These are phyloP conservation scores for Leptinotarsa undecemlineata DNA, from an alignment of 1,140 invertebrate genomes.

Conservation along the genomic window DNA sequence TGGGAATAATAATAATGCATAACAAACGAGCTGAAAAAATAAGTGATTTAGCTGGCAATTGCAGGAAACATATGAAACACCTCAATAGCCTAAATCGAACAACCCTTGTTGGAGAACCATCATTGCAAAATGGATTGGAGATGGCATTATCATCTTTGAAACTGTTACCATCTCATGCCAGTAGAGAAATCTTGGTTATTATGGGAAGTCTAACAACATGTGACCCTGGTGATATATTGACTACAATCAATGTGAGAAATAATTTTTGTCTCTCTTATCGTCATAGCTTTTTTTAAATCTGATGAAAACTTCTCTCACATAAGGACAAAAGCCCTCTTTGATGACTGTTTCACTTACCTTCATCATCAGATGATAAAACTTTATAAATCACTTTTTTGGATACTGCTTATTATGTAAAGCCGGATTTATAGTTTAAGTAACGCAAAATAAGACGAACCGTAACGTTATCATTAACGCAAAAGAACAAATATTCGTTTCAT, in stretches of 20 bases:
- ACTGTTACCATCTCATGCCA: conserved; percentile 90
- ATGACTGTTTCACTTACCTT: too few relatives aligned
- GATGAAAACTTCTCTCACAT: too few relatives aligned
- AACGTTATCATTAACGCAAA: too few relatives aligned
- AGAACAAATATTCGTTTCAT: too few relatives aligned
- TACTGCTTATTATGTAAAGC: too few relatives aligned
- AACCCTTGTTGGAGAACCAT: conserved; percentile 81
- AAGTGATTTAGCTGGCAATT: conserved; percentile 85
- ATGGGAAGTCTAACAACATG: conserved; percentile 94
- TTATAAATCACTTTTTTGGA: too few relatives aligned
- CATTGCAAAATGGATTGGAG: conserved; percentile 92
- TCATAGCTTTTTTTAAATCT: too few relatives aligned
- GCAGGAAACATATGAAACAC: conserved; percentile 77
- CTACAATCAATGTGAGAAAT: conserved; percentile 77
- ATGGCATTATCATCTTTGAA: conserved; percentile 83
- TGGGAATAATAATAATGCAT: conserved; percentile 88
- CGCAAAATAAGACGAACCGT: too few relatives aligned
- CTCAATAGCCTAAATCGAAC: conserved; percentile 65
- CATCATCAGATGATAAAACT: too few relatives aligned
- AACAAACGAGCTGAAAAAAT: conserved; percentile 94
- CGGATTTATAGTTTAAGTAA: too few relatives aligned
- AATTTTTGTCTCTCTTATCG: neutral
- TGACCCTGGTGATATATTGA: conserved; percentile 91
- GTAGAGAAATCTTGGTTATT: conserved; percentile 87
- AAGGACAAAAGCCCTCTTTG: too few relatives aligned